phyloP scores from a whole-genome alignment of 1,140 invertebrate species.

The Magallana ariakensis region DNA sequence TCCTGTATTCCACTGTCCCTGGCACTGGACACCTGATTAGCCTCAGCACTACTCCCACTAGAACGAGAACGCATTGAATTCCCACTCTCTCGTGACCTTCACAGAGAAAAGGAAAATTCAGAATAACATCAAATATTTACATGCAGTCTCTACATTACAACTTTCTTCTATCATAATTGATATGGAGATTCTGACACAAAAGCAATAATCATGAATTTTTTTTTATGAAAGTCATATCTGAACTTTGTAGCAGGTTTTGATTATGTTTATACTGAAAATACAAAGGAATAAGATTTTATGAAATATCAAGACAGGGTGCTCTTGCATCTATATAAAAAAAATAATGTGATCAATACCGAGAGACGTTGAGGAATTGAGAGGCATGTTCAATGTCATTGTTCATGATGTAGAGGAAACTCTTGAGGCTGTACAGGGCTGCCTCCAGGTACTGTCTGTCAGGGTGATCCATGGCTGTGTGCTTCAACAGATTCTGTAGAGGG shows the following conservation, averaged over 20 bases:
- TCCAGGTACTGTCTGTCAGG: constrained; percentile 76
- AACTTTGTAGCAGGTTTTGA: not conserved
- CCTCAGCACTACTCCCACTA: constrained; percentile 55
- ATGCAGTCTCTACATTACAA: not conserved
- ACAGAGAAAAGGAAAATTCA: not conserved
- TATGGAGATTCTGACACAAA: not conserved
- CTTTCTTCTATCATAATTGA: not conserved
- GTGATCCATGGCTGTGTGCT: constrained; percentile 74
- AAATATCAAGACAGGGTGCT: too few relatives aligned
- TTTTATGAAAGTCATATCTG: not conserved
- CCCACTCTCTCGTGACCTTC: constrained; percentile 50
- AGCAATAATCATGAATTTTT: not conserved
- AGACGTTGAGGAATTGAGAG: constrained; percentile 73
- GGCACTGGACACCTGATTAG: constrained; percentile 56
- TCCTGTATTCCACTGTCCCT: constrained; percentile 61
- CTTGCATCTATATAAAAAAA: too few relatives aligned
- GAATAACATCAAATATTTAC: not conserved
- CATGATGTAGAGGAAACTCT: constrained; percentile 75
- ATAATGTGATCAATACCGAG: not conserved
- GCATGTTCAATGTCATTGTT: constrained; percentile 79
- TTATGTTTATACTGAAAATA: too few relatives aligned
- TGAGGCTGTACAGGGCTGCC: constrained; percentile 71
- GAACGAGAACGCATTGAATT: constrained; percentile 54
- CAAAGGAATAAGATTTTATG: not conserved
- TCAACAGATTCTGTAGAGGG: constrained; percentile 74